Conservation (phyloP, 37 sponge, comb jelly and placozoan genomes). For the Bolinopsis microptera region DNA sequence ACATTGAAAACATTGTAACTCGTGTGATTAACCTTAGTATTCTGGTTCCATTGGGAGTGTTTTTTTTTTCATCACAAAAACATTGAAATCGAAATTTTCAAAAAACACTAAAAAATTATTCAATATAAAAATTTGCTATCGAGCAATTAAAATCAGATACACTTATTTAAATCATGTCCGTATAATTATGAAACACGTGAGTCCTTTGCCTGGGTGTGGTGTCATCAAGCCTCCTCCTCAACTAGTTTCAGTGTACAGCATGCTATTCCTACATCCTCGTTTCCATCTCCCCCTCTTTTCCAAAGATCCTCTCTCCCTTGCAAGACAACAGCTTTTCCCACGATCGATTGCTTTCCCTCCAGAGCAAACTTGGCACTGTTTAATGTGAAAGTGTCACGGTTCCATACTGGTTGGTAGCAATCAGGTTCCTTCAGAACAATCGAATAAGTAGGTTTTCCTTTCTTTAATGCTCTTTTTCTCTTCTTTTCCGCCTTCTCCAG, state of each 20-base stretch:
- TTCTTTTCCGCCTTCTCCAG: background rate
- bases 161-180: no score
- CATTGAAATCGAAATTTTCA: no score
- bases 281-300: background rate
- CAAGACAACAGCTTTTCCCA: background rate
- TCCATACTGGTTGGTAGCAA: background rate
- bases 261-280: background rate
- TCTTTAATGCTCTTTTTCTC: background rate
- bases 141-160: no score
- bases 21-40: no score
- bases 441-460: background rate
- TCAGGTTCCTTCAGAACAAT: background rate
- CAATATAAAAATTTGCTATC: no score
- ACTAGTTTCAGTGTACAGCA: background rate
- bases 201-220: no score
- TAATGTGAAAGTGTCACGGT: background rate
- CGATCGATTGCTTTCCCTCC: background rate
- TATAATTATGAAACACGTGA: no score
- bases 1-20: no score
- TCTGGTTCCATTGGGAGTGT: no score
- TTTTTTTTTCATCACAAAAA: no score
- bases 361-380: background rate
- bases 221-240: no score
- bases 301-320: background rate
- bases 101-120: no score